These are phyloP conservation scores for Crocallis elinguaria DNA, from an alignment of 2,888 invertebrate genomes.

Conservation along the genomic window DNA sequence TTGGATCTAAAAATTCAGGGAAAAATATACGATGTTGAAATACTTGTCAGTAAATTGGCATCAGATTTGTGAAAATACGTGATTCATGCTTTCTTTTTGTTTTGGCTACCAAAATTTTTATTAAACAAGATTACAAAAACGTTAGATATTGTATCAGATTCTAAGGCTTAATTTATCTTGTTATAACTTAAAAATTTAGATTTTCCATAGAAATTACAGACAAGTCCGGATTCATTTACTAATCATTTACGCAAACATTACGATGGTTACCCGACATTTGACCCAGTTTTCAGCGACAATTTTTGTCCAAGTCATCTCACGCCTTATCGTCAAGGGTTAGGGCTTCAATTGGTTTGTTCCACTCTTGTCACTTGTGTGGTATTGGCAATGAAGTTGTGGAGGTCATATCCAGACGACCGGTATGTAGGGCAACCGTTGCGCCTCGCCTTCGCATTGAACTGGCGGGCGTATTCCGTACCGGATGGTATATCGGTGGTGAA, in stretches of 20 bases:
- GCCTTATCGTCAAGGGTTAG: slow-evolving; percentile 11
- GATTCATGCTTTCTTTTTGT: no score
- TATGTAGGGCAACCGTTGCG: slow-evolving; percentile 73
- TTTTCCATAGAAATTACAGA: not conserved
- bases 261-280: slow-evolving; percentile 18
- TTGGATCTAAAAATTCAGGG: no score
- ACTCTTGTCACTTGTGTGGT: slow-evolving; percentile 40
- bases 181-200: no score
- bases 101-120: no score
- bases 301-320: not conserved
- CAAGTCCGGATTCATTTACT: not conserved
- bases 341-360: slow-evolving; percentile 31
- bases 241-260: not conserved
- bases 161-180: no score
- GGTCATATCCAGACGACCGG: slow-evolving; percentile 68
- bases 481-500: slow-evolving; percentile 19
- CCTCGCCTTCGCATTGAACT: slow-evolving; percentile 35
- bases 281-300: slow-evolving; percentile 29
- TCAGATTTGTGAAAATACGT: no score
- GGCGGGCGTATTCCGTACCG: slow-evolving; percentile 49
- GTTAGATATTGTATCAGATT: no score
- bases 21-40: no score
- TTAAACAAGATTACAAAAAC: no score
- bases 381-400: slow-evolving; percentile 73
- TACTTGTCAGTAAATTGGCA: no score